phyloP scores from a whole-genome alignment of 92 coral and sea anemone genomes.

The Phenganax stokvisi region DNA sequence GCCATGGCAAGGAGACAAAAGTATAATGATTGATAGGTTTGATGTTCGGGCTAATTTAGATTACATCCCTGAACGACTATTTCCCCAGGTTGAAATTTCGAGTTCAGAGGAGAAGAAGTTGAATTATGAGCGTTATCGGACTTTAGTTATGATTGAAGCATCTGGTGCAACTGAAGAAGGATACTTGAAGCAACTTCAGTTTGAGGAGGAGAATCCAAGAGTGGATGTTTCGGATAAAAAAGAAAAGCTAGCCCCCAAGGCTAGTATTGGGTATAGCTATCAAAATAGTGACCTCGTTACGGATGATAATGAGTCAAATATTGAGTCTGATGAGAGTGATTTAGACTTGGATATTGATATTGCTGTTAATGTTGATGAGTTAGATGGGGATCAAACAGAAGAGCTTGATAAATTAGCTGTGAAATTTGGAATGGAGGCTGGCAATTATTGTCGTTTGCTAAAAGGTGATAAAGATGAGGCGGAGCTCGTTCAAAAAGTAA shows the following conservation, averaged over 20 bases:
- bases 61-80: constrained; percentile 53
- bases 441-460: constrained; percentile 12
- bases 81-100: constrained; percentile 45
- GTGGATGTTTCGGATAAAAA: constrained; percentile 51
- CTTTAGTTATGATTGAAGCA: constrained; percentile 77
- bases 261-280: constrained; percentile 32
- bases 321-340: constrained; percentile 30
- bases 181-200: constrained; percentile 69
- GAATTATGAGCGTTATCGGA: constrained; percentile 89
- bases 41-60: constrained; percentile 82
- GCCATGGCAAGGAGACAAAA: constrained; percentile 96
- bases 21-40: constrained; percentile 92
- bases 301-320: not conserved
- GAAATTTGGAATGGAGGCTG: constrained; percentile 16
- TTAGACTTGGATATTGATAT: constrained; percentile 29
- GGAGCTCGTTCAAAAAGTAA: constrained; percentile 26
- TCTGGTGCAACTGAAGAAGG: constrained; percentile 60
- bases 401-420: constrained; percentile 13
- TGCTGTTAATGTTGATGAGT: constrained; percentile 16
- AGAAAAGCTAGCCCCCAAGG: constrained; percentile 24
- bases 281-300: constrained; percentile 21
- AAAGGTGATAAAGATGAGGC: constrained; percentile 39
- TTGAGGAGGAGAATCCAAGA: constrained; percentile 64
- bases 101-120: constrained; percentile 83
- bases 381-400: constrained; percentile 5